These are phyloP conservation scores for Onthophagus sagittarius DNA, from an alignment of 2,888 invertebrate genomes.

Conservation along the genomic window DNA sequence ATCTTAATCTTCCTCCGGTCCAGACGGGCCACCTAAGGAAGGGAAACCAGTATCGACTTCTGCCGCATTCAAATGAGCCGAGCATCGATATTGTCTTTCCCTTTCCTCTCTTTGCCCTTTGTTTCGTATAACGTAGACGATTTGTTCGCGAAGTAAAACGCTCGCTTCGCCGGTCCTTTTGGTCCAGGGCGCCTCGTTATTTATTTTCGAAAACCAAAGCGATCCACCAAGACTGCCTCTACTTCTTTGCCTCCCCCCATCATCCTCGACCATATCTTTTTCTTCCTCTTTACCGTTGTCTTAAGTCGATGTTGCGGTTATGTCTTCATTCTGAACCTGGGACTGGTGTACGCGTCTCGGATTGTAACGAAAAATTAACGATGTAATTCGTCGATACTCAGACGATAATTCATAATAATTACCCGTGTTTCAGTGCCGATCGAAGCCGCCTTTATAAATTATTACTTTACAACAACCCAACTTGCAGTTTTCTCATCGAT, in stretches of 20 bases:
- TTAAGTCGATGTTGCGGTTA: conserved; percentile 1
- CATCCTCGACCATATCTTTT: not conserved
- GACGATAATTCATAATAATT: conserved; percentile 13
- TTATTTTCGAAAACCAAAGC: conserved; percentile 18
- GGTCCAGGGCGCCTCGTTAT: conserved; percentile 16
- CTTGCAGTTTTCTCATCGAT: not conserved
- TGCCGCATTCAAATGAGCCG: conserved; percentile 18
- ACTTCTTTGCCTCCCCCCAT: not conserved
- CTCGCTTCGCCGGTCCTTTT: conserved; percentile 15
- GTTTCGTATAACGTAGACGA: conserved; percentile 28
- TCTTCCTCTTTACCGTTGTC: not conserved
- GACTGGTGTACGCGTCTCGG: conserved; percentile 7
- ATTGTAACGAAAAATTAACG: conserved; percentile 8
- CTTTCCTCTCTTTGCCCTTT: conserved; percentile 25
- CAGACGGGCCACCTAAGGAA: conserved; percentile 21
- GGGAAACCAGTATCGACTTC: conserved; percentile 17
- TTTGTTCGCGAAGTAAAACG: conserved; percentile 28
- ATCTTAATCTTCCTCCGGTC: conserved; percentile 18
- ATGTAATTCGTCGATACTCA: conserved; percentile 10
- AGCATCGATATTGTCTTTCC: conserved; percentile 26
- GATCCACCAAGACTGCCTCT: conserved; percentile 13
- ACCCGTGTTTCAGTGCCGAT: not conserved
- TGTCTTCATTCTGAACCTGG: conserved; percentile 18
- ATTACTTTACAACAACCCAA: not conserved
- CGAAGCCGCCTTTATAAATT: conserved; percentile 7